Conservation (phyloP, 2,113 vertebrate genomes). For the Passer domesticus region DNA sequence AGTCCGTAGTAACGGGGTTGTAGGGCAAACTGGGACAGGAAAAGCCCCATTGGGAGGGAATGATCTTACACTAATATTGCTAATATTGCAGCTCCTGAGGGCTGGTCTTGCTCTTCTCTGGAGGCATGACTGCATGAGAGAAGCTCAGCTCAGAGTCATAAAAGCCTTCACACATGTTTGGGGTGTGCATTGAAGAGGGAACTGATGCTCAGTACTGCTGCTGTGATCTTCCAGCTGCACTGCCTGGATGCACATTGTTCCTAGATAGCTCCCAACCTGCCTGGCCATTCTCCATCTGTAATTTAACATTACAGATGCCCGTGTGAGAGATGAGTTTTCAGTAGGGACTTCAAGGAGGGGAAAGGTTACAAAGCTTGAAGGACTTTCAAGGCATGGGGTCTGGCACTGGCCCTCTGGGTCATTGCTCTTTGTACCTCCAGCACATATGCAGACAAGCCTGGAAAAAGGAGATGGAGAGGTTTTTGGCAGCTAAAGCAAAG, state of each 20-base stretch:
- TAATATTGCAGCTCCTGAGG: neutral
- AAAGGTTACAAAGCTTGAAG: neutral
- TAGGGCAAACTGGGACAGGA: neutral
- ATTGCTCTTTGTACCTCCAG: neutral
- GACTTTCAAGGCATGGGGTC: neutral
- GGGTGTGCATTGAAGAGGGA: neutral
- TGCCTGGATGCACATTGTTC: rapidly evolving
- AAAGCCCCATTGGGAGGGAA: neutral
- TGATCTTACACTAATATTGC: neutral
- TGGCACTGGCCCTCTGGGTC: neutral
- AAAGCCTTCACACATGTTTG: rapidly evolving
- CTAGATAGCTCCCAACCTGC: neutral
- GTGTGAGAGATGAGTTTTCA: neutral
- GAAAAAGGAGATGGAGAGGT: neutral
- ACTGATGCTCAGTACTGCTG: neutral
- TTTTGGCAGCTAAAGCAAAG: neutral
- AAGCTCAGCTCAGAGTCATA: neutral
- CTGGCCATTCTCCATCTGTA: rapidly evolving
- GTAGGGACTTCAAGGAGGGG: neutral
- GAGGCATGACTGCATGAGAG: neutral
- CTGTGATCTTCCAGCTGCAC: neutral
- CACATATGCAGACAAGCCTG: neutral
- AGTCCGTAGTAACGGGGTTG: neutral
- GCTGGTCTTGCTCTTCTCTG: neutral
- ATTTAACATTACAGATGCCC: neutral